phyloP scores from a whole-genome alignment of 2,797 vertebrate species.

The Microctenopoma stevenorrisi region DNA sequence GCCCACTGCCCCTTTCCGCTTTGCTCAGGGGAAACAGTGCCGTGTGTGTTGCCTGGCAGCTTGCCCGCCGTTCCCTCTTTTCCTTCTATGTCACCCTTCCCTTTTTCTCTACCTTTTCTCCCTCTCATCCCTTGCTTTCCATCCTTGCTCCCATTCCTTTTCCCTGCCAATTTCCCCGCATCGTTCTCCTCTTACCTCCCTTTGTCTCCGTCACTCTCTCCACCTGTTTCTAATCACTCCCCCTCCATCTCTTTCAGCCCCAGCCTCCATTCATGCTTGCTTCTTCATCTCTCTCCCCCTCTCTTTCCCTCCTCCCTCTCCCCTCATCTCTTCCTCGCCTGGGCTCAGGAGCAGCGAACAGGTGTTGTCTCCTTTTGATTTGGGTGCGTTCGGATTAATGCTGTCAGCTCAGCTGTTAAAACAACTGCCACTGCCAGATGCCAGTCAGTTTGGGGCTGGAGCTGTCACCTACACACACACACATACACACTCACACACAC shows the following conservation, averaged over 20 bases:
- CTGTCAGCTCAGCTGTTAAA: constrained; percentile 99
- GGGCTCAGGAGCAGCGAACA: constrained; percentile 97
- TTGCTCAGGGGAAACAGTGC: constrained; percentile 61
- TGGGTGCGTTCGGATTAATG: constrained; percentile 99
- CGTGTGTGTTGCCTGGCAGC: constrained; percentile 65
- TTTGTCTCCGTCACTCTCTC: constrained; percentile 66
- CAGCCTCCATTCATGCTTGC: constrained; percentile 56
- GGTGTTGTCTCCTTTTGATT: constrained; percentile 99
- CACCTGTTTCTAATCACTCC: constrained; percentile 75
- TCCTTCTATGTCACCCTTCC: constrained; percentile 36
- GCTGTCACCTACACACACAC: constrained; percentile 87
- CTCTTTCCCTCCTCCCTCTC: not conserved
- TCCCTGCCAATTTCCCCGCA: constrained; percentile 28
- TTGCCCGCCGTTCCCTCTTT: constrained; percentile 38
- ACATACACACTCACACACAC: constrained; percentile 43
- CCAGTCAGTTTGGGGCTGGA: constrained; percentile 98
- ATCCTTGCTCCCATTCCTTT: constrained; percentile 19
- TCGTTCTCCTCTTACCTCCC: constrained; percentile 46
- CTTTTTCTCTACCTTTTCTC: constrained; percentile 5
- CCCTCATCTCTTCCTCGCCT: constrained; percentile 56
- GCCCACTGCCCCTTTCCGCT: constrained; percentile 71
- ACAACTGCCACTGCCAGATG: constrained; percentile 99
- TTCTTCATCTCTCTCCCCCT: constrained; percentile 10
- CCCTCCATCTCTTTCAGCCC: constrained; percentile 63
- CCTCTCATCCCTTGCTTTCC: constrained; percentile 19